Evolutionary conservation across 2,888 invertebrate species (phyloP), one percentile per base, ranked within the genome.

Genomic region (Eledone cirrhosa): DNA sequence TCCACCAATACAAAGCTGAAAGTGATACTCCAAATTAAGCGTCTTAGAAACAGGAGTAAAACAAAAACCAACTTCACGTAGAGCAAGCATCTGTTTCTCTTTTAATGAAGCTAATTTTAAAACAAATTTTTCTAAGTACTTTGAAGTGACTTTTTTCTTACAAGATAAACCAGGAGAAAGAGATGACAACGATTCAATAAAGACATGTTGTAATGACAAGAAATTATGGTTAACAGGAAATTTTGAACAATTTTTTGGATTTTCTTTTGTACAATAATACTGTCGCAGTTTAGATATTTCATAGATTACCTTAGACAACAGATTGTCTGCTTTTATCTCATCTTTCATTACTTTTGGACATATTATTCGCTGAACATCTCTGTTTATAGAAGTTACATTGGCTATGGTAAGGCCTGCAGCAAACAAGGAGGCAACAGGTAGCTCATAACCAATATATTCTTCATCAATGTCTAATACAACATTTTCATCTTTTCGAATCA

Each of bases 401-500:
- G 79, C 47, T 31, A 81, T 63, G 11, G 81, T 79, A 2, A 86
- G 67, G 7, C 84, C 84, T 0, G 80, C 78, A 24, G 84, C 80
- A 27, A 85, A 78, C 19, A 87, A 76, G 14, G 85, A 82, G 72
- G 83, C 78, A 13, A 84, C 81, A 33, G 85, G 86, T 69, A 85
- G 85, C 72, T 85, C 85, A 77, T 87, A 87, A 0, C 87, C 88
- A 76, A 83, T 87, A 78, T 81, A 87, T 81, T 88, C 87, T 77
- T 88, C 87, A 77, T 87, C 88, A 47, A 88, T 85, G 79, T 88
- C 88, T 14, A 88, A 80, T 13, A 88, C 78, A 8, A 87, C 77
- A 14, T 82, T 81, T n/a, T 84, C 82, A 19, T 59, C 47, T 24
- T 79, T 48, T 0, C 31, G 69, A 16, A 84, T 78, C 80, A 81